A percentile compares a stretch with the other conserved stretches of the same genome.
Evolutionary conservation across 2,888 invertebrate species (phyloP).

Genomic region (Cartodere bifasciata): DNA sequence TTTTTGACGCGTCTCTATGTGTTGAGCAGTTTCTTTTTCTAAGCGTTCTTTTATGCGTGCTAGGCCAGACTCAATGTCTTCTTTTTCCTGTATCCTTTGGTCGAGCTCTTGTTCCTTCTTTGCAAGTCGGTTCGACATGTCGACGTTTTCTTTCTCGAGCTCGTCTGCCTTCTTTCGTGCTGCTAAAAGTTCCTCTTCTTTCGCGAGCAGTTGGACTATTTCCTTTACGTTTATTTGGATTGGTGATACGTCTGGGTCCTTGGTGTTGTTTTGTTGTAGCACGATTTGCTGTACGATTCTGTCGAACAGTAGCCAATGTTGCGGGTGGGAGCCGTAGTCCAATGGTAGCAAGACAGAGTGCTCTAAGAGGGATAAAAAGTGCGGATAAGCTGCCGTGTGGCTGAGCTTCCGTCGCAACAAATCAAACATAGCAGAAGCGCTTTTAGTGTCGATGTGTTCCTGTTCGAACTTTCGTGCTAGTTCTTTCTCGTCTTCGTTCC

Average conservation of each 20-base stretch:
- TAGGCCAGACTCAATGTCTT: slow-evolving; percentile 77
- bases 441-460: slow-evolving; percentile 88
- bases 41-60: slow-evolving; percentile 72
- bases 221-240: slow-evolving; percentile 83
- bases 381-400: slow-evolving; percentile 87
- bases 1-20: slow-evolving; percentile 74
- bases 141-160: slow-evolving; percentile 77
- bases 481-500: slow-evolving; percentile 93
- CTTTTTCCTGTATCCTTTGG: slow-evolving; percentile 78
- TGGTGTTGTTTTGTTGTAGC: slow-evolving; percentile 53
- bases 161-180: slow-evolving; percentile 79
- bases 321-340: slow-evolving; percentile 75
- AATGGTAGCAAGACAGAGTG: slow-evolving; percentile 77
- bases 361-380: slow-evolving; percentile 78
- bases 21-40: slow-evolving; percentile 78
- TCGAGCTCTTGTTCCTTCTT: slow-evolving; percentile 91
- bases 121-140: slow-evolving; percentile 72
- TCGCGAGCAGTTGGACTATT: slow-evolving; percentile 79
- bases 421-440: slow-evolving; percentile 87
- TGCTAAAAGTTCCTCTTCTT: slow-evolving; percentile 83
- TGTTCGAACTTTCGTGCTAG: slow-evolving; percentile 80
- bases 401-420: slow-evolving; percentile 75
- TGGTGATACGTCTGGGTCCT: slow-evolving; percentile 76
- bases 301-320: slow-evolving; percentile 90
- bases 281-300: slow-evolving; percentile 89